A percentile compares a stretch with the other conserved stretches of the same genome.
Conservation (phyloP, 2,888 invertebrate species). For the Ommatoiulus sabulosus region DNA sequence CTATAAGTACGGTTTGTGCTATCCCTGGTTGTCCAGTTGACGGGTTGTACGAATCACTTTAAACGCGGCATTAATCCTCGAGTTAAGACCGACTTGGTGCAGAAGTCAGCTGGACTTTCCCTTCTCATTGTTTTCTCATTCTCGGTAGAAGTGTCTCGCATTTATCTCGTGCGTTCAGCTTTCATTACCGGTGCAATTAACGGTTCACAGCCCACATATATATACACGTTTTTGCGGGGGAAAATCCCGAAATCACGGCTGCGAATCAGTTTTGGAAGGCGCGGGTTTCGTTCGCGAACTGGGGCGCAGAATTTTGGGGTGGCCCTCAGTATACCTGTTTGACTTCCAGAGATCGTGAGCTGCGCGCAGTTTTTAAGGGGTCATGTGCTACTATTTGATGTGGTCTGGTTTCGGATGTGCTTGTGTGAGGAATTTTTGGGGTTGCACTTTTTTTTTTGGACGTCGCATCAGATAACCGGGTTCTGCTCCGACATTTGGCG, state of each 20-base stretch:
- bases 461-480: neutral
- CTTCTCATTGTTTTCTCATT: neutral
- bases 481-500: neutral
- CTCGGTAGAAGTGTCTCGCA: neutral
- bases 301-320: conserved; percentile 1
- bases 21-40: neutral
- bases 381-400: conserved; percentile 13
- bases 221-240: neutral
- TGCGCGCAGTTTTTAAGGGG: conserved; percentile 2
- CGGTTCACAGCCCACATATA: neutral
- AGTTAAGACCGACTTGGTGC: neutral
- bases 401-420: conserved; percentile 28
- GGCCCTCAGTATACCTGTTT: neutral
- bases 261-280: neutral
- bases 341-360: neutral
- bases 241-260: neutral
- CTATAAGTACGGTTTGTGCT: no score
- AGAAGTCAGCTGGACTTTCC: neutral
- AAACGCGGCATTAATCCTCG: conserved; percentile 4
- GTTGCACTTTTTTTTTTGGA: neutral
- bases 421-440: neutral
- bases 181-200: neutral
- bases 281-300: neutral
- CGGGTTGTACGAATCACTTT: neutral
- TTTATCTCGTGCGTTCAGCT: neutral